Evolutionary conservation across 2,888 invertebrate genomes (phyloP), one percentile per base, ranked within the genome.

Genomic region (Biston betularia): DNA sequence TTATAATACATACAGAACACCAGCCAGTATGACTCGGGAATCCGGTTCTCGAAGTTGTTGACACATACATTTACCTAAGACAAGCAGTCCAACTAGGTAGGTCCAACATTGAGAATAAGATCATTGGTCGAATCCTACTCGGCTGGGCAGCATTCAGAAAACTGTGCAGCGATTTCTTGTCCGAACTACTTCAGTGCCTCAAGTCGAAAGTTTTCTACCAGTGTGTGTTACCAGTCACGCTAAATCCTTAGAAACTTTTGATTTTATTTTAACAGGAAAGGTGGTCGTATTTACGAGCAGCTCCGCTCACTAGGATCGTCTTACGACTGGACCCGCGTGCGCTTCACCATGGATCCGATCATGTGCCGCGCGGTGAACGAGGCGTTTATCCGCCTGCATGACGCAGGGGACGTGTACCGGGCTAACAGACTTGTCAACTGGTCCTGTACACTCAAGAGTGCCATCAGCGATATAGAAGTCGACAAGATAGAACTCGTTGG

Each of bases 381-480:
- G 84, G 99, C 99, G 0, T 99, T 99, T 92, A 96, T 99, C 1
- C 95, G 97, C 0, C 92, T 99, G 44, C 98, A 98, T 84, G 98
- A 98, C 69, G 94, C 95, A 0, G 98, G 97, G 6, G 95, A 97
- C 79, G 98, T 99, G 85, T 99, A 99, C 89, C 95, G 99, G 14
- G 97, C 98, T 58, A 98, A 98, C 79, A 95, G 85, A 48, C 95
- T 99, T 9, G 99, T 99, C 5, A 99, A 99, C 94, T 99, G 99
- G 99, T 99, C 99, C 0, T 99, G 99, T 83, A 95, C 97, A 0
- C 92, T 99, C 12, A 98, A 98, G 83, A 99, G 99, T 57, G 99
- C 99, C 9, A 99, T 99, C 76, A 99, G 99, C 0, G 99, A 99
- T 85, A 99, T 99, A 74, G 99, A 99, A 91, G 99, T 99, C 3